Evolutionary conservation across 2,113 vertebrate species (phyloP).

Genomic region (Alethe castanea): DNA sequence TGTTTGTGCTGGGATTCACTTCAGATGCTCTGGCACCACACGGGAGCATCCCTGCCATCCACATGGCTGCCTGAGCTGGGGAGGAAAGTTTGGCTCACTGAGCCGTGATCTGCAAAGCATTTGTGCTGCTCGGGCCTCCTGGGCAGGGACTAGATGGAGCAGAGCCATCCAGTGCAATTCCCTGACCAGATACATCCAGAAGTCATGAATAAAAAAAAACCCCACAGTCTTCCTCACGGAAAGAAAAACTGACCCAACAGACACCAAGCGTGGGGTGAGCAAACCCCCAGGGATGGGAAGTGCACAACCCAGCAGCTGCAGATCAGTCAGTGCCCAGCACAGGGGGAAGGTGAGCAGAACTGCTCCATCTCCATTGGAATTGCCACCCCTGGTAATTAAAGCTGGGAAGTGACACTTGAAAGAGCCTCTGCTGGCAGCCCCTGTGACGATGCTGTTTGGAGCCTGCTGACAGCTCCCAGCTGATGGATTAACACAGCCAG

Average conservation of each 20-base stretch:
- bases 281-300: neutral
- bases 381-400: slow-evolving; percentile 67
- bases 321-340: neutral
- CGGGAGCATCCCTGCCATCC: neutral
- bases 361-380: neutral
- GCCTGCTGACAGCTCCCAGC: slow-evolving; percentile 59
- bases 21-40: neutral
- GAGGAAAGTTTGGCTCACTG: neutral
- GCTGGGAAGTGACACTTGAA: slow-evolving; percentile 70
- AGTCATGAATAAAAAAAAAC: neutral
- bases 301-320: neutral
- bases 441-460: slow-evolving; percentile 3
- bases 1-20: slow-evolving; percentile 18
- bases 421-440: slow-evolving; percentile 66
- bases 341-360: neutral
- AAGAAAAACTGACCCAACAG: accelerated
- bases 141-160: neutral
- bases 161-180: neutral
- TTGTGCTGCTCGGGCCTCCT: neutral
- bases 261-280: accelerated
- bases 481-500: slow-evolving; percentile 41
- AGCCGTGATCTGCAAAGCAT: neutral
- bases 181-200: neutral
- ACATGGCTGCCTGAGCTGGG: neutral
- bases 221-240: accelerated